Evolutionary conservation across 2,888 invertebrate species (phyloP), one percentile per base, ranked within the genome.

Genomic region (Temnothorax unifasciatus): DNA sequence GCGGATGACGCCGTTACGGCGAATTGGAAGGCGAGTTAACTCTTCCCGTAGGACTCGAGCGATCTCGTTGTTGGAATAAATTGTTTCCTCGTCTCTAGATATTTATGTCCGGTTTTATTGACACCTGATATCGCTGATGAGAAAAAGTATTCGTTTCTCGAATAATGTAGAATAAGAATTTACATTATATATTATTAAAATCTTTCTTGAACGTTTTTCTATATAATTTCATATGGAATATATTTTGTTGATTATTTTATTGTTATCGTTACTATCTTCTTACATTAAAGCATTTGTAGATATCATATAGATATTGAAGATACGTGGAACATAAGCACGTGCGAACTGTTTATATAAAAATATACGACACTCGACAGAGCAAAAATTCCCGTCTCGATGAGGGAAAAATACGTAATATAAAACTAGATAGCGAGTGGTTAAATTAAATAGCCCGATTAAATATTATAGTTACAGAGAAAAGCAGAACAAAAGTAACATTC

Each of bases 21-120:
- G 79, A 81, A 61, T 81, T 71, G 71, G 71, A 81, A 50, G 79
- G 47, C 71, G 79, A 71, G 79, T 71, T 71, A 47, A 59, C 18
- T 50, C 44, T 59, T 57, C 44, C 79, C 59, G 79, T 71, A 68
- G 54, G 68, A 77, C 29, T 68, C 77, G 5, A 21, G 41, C 76
- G 66, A 76, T 66, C 64, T 76, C 52, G 66, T 64, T 76, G 66
- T n/a, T 13, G 41, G 41, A 29, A 77, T 54, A 77, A 54, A 41
- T 68, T 68, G 68, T 77, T 77, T 68, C 6, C 41, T 41, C 52
- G 25, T 9, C 25, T 68, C 25, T 47, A 29, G 47, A 77, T 41
- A 8, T 38, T 77, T 64, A 47, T 52, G 11, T 41, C 18, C 38
- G n/a, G 0, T 68, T 66, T 29, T 77, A 41, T 77, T 54, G 25